A percentile compares a stretch with the other conserved stretches of the same genome.
Conservation (phyloP, 2,888 invertebrate species). For the Acanthosepion lycidas region DNA sequence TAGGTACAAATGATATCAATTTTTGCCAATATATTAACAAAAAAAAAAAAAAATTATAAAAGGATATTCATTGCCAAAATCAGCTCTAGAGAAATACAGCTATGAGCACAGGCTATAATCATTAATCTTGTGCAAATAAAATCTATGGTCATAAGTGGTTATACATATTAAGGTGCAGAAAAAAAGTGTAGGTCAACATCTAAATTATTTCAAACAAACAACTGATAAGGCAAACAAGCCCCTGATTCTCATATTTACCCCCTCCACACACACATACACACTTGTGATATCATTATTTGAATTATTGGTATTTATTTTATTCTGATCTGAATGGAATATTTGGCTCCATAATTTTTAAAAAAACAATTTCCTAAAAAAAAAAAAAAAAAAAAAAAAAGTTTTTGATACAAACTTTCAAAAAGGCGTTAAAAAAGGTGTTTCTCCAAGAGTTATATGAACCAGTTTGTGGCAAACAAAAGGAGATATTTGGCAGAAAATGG, state of each 20-base stretch:
- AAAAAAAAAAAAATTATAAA: no score
- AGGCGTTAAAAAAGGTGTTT: background rate
- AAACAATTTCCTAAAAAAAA: background rate
- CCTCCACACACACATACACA: no score
- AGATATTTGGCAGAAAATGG: background rate
- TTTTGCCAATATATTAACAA: no score
- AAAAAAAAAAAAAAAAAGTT: background rate
- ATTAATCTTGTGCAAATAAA: no score
- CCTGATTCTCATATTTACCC: background rate
- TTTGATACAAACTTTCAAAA: background rate
- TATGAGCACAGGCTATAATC: no score
- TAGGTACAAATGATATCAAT: no score
- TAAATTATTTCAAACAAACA: background rate
- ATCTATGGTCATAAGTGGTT: no score
- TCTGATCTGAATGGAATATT: background rate
- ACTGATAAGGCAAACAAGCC: background rate
- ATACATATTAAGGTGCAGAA: background rate
- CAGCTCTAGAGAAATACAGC: no score
- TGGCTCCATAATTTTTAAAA: no score
- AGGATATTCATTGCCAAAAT: no score
- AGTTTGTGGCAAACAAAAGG: background rate
- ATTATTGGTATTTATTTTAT: background rate
- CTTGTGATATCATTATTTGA: background rate
- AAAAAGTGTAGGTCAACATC: background rate
- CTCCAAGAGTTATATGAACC: background rate